phyloP scores from a whole-genome alignment of 1,140 invertebrate species.

The Trachymyrmex cornetzi region DNA sequence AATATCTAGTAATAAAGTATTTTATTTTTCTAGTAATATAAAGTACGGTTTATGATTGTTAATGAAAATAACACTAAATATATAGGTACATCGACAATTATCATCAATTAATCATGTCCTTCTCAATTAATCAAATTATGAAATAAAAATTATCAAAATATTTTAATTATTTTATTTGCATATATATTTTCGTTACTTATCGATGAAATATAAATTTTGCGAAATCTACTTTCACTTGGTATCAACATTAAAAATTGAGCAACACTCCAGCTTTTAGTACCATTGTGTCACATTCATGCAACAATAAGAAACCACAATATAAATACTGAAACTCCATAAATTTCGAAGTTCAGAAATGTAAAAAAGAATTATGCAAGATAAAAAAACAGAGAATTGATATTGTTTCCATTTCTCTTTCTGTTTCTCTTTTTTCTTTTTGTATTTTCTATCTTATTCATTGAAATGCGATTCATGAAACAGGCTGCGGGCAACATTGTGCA shows the following conservation, averaged over 20 bases:
- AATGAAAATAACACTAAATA: too few relatives aligned
- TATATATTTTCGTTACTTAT: too few relatives aligned
- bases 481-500: conserved; percentile 66
- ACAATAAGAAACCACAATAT: conserved; percentile 85
- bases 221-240: conserved; percentile 49
- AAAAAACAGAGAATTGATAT: conserved; percentile 69
- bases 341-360: conserved; percentile 70
- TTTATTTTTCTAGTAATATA: too few relatives aligned
- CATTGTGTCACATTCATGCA: conserved; percentile 86
- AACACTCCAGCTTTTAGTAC: conserved; percentile 82
- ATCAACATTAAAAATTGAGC: conserved; percentile 86
- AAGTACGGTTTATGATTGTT: too few relatives aligned
- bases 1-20: too few relatives aligned
- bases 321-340: conserved; percentile 84
- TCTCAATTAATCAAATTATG: too few relatives aligned
- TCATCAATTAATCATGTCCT: too few relatives aligned
- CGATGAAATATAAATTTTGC: too few relatives aligned
- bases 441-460: conserved; percentile 50
- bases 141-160: too few relatives aligned
- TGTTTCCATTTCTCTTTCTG: conserved; percentile 18
- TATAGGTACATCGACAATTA: too few relatives aligned
- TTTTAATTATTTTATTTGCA: too few relatives aligned
- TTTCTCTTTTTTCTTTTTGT: conserved; percentile 9
- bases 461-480: conserved; percentile 55
- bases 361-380: conserved; percentile 61